phyloP scores from a whole-genome alignment of 1,140 invertebrate species.

The Brachionus koreanus region DNA sequence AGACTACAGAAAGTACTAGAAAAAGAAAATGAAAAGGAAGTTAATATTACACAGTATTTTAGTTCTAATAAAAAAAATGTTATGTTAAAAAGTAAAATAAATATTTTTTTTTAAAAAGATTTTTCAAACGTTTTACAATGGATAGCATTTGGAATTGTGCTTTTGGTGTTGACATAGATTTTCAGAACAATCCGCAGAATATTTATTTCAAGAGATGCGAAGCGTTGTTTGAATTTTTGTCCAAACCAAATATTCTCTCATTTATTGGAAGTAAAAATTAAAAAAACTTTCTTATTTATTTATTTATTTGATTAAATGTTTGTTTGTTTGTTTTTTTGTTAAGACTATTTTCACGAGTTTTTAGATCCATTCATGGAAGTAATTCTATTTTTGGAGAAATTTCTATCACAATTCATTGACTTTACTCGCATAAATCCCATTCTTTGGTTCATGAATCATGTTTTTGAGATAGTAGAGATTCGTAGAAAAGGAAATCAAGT shows the following conservation, averaged over 20 bases:
- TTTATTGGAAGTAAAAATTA: not conserved
- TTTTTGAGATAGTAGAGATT: not conserved
- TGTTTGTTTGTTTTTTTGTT: too few species aligned
- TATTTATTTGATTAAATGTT: not conserved
- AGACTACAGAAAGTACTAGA: conserved; percentile 49
- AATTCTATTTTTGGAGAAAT: not conserved
- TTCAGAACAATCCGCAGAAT: conserved; percentile 13
- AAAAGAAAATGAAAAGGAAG: conserved; percentile 46
- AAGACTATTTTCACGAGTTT: conserved; percentile 15
- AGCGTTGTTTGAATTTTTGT: not conserved
- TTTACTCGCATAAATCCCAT: not conserved
- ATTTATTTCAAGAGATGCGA: conserved; percentile 30
- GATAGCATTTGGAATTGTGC: conserved; percentile 34
- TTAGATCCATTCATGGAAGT: not conserved
- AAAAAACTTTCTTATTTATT: not conserved
- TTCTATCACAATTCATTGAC: not conserved
- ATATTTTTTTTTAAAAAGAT: not conserved
- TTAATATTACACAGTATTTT: conserved; percentile 52
- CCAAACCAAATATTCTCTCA: not conserved
- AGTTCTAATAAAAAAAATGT: not conserved
- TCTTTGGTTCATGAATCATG: conserved; percentile 18
- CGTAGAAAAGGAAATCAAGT: not conserved
- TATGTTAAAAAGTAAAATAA: not conserved
- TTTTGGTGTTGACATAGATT: conserved; percentile 27
- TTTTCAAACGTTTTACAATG: conserved; percentile 37